A percentile compares a stretch with the other conserved stretches of the same genome.
phyloP scores from a whole-genome alignment of 2,888 invertebrate species.

The Caenorhabditis sp. region DNA sequence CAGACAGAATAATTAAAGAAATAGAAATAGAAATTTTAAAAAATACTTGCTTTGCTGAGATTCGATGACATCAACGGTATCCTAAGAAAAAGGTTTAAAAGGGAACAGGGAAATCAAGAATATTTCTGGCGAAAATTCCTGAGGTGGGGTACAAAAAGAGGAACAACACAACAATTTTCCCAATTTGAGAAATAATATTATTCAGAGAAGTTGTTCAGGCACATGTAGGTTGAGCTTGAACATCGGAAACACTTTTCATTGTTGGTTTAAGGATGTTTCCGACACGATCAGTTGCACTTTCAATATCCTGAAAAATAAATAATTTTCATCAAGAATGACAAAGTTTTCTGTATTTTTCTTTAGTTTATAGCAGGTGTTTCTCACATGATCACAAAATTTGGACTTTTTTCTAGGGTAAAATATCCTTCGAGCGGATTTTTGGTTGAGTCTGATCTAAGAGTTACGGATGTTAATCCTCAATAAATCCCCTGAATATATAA shows the following conservation, averaged over 20 bases:
- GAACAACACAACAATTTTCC: too few species aligned
- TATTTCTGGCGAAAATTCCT: not conserved
- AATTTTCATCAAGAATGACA: not conserved
- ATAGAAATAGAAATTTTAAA: not conserved
- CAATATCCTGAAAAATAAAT: conserved; percentile 49
- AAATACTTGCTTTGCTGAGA: conserved; percentile 4
- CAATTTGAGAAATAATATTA: not conserved
- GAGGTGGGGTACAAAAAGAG: not conserved
- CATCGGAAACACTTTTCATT: conserved; percentile 37
- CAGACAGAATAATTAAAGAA: not conserved
- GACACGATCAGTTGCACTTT: conserved; percentile 48
- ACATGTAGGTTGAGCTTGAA: conserved; percentile 7
- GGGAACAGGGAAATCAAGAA: not conserved
- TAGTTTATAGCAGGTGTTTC: too few species aligned
- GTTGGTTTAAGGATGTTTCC: conserved; percentile 43
- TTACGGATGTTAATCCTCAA: too few species aligned
- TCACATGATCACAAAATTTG: not conserved
- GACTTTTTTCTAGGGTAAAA: too few species aligned
- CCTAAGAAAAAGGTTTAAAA: not conserved
- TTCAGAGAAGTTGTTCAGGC: conserved; percentile 7
- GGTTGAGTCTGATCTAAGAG: too few species aligned
- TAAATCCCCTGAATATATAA: too few species aligned
- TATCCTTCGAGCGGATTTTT: too few species aligned
- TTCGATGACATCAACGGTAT: conserved; percentile 4
- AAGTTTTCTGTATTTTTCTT: too few species aligned